These are phyloP conservation scores for Eupristina koningsbergeri DNA, from an alignment of 1,140 invertebrate species.

Conservation along the genomic window DNA sequence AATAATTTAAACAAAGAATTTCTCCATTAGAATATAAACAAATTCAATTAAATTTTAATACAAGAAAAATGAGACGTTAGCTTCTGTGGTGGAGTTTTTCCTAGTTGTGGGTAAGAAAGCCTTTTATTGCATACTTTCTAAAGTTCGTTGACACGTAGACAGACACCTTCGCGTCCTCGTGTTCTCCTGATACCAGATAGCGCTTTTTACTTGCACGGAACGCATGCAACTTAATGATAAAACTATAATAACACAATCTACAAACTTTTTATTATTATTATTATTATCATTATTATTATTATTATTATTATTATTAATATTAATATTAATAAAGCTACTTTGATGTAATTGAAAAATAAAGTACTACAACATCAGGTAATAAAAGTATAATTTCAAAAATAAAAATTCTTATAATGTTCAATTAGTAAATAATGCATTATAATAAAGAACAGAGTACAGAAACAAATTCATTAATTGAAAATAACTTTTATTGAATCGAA, in stretches of 20 bases:
- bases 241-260: not conserved
- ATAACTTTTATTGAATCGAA: slow-evolving; percentile 69
- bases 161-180: not conserved
- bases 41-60: not conserved
- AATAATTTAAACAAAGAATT: not conserved
- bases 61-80: not conserved
- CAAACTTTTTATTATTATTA: not conserved
- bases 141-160: slow-evolving; percentile 33
- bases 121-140: slow-evolving; percentile 31
- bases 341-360: not conserved
- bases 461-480: slow-evolving; percentile 61
- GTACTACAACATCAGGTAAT: not conserved
- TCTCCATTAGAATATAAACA: not conserved
- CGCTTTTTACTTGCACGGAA: slow-evolving; percentile 34
- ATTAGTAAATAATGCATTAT: slow-evolving; percentile 6
- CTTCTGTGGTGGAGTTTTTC: not conserved
- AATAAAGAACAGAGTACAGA: slow-evolving; percentile 33
- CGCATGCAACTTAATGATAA: not conserved
- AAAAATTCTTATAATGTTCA: not conserved
- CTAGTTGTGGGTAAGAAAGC: not conserved
- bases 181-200: slow-evolving; percentile 35
- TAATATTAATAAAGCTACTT: not conserved
- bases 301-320: too few relatives aligned
- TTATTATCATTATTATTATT: too few relatives aligned
- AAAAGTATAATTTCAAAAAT: not conserved